Percentiles rank a stretch among this genome's conserved stretches.
Conservation (phyloP, 1,140 invertebrate species). For the Pomphorhynchus laevis region DNA sequence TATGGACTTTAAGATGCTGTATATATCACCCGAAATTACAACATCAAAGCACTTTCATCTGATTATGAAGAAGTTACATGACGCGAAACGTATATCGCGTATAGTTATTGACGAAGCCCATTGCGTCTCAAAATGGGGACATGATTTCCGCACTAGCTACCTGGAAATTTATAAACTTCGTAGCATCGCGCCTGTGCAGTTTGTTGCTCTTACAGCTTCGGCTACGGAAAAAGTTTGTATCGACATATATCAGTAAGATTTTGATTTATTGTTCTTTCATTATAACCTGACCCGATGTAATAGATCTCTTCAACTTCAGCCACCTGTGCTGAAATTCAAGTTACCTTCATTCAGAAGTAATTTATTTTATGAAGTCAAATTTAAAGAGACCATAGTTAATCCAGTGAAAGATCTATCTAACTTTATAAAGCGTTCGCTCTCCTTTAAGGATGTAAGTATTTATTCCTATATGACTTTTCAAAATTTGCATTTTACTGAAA, state of each 20-base stretch:
- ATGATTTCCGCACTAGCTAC: conserved; percentile 77
- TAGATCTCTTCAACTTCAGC: conserved; percentile 23
- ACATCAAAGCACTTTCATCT: conserved; percentile 31
- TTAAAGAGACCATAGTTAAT: conserved; percentile 38
- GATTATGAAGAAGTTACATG: conserved; percentile 18
- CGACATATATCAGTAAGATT: conserved; percentile 28
- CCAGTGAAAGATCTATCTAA: conserved; percentile 34
- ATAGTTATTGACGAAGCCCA: conserved; percentile 80
- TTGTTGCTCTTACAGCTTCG: conserved; percentile 55
- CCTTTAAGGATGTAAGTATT: conserved; percentile 19
- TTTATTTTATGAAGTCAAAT: conserved; percentile 34
- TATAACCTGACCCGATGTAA: conserved; percentile 11
- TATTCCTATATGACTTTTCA: neutral
- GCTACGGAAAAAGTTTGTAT: no score
- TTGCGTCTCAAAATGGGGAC: conserved; percentile 85
- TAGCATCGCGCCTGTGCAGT: conserved; percentile 26
- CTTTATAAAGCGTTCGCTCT: conserved; percentile 24
- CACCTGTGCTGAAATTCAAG: conserved; percentile 26
- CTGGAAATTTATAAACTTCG: conserved; percentile 37
- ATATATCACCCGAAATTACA: conserved; percentile 55
- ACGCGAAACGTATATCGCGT: conserved; percentile 5
- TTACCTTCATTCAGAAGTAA: conserved; percentile 30
- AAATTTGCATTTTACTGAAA: neutral
- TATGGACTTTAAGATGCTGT: conserved; percentile 40
- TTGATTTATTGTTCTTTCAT: neutral